phyloP scores from a whole-genome alignment of 2,888 invertebrate species.

The Chalcosyrphus nemorum region DNA sequence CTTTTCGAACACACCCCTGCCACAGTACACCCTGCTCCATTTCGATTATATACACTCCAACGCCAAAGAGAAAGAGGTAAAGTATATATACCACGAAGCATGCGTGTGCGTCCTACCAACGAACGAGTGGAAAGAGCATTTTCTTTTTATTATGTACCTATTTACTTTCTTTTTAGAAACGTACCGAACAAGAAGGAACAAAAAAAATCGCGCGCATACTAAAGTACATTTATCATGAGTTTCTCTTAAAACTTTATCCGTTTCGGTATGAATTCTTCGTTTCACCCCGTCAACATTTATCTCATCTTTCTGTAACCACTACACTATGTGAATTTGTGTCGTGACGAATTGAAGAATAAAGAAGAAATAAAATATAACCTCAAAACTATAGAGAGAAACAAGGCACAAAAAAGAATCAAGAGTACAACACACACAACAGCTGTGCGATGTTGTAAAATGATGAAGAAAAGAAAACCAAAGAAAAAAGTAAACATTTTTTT shows the following conservation, averaged over 20 bases:
- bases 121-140: slow-evolving; percentile 58
- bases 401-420: slow-evolving; percentile 3
- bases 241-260: slow-evolving; percentile 14
- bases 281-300: neutral
- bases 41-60: slow-evolving; percentile 54
- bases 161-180: slow-evolving; percentile 4
- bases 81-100: slow-evolving; percentile 66
- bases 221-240: slow-evolving; percentile 62
- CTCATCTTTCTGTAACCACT: neutral
- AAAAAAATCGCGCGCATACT: slow-evolving; percentile 48
- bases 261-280: neutral
- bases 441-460: slow-evolving; percentile 52
- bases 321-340: slow-evolving; percentile 31
- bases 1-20: slow-evolving; percentile 66
- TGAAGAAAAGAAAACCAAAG: slow-evolving; percentile 14
- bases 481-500: slow-evolving; percentile 48
- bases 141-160: slow-evolving; percentile 16
- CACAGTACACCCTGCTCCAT: slow-evolving; percentile 45
- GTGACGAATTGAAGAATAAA: slow-evolving; percentile 49
- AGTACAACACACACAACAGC: slow-evolving; percentile 44
- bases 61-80: slow-evolving; percentile 22
- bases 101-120: slow-evolving; percentile 70
- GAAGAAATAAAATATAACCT: slow-evolving; percentile 17
- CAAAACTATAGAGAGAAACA: neutral
- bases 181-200: neutral